These are phyloP conservation scores for Lasius platythorax DNA, from an alignment of 2,888 invertebrate genomes.

Conservation along the genomic window DNA sequence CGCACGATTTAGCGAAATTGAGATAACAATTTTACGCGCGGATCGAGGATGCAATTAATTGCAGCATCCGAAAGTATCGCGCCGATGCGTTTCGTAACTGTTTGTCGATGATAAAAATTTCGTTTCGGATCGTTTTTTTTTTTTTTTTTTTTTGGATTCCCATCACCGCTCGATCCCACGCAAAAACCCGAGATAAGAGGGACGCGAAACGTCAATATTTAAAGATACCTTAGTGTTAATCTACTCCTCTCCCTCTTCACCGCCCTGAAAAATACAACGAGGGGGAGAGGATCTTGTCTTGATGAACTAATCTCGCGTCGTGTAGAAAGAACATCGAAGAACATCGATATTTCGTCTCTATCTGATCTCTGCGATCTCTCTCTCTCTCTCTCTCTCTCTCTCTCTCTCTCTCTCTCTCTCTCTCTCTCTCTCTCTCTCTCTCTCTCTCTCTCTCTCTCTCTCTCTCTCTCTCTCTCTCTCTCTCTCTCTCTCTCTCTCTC, in stretches of 20 bases:
- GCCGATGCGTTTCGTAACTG: neutral
- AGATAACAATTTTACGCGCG: neutral
- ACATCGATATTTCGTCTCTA: constrained; percentile 11
- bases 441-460: no score
- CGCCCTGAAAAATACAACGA: neutral
- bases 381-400: neutral
- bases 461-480: neutral
- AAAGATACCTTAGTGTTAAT: constrained; percentile 22
- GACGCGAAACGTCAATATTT: constrained; percentile 19
- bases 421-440: neutral
- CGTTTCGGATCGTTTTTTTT: neutral
- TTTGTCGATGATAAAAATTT: neutral
- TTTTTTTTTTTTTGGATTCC: constrained; percentile 18
- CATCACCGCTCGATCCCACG: constrained; percentile 17
- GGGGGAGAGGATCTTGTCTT: neutral
- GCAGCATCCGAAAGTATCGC: neutral
- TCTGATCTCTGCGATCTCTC: neutral
- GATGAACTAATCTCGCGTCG: constrained; percentile 13
- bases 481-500: neutral
- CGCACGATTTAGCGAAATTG: neutral
- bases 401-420: neutral
- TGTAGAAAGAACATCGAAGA: constrained; percentile 26
- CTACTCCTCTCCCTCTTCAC: neutral
- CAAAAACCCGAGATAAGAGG: constrained; percentile 23
- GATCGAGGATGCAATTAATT: neutral